Percentiles rank a stretch among this genome's conserved stretches.
Conservation (phyloP, 2,797 vertebrate genomes). For the Tapera naevia region DNA sequence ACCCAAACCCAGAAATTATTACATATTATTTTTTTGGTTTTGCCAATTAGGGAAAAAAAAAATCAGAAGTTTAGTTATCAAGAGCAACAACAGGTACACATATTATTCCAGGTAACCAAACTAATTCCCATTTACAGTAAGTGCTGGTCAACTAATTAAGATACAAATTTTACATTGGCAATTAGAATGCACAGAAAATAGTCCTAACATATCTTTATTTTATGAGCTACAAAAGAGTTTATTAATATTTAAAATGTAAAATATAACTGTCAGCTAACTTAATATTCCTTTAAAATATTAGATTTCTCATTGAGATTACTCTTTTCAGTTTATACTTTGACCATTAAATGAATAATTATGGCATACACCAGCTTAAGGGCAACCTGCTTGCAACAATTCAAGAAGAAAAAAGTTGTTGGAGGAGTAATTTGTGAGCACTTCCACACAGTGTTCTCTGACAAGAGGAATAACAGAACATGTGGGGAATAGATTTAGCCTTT, state of each 20-base stretch:
- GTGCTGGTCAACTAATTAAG: not conserved
- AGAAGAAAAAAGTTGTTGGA: not conserved
- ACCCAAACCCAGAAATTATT: not conserved
- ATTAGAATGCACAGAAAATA: not conserved
- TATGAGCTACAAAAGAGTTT: not conserved
- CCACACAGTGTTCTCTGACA: not conserved
- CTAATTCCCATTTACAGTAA: not conserved
- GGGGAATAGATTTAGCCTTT: not conserved
- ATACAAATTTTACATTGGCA: not conserved
- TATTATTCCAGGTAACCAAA: not conserved
- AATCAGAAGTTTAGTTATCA: not conserved
- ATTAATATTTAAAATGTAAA: not conserved
- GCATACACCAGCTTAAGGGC: not conserved
- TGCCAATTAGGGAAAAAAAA: not conserved
- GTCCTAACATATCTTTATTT: not conserved
- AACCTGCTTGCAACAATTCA: not conserved
- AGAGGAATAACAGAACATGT: rapidly evolving
- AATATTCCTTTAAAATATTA: not conserved
- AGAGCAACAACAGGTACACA: rapidly evolving
- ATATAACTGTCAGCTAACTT: not conserved
- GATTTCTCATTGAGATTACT: not conserved
- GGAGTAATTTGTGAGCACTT: not conserved
- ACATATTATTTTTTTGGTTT: not conserved
- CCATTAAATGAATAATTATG: not conserved
- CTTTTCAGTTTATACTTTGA: not conserved